Conservation (phyloP, 2,888 invertebrate genomes). For the Tachina grossa region DNA sequence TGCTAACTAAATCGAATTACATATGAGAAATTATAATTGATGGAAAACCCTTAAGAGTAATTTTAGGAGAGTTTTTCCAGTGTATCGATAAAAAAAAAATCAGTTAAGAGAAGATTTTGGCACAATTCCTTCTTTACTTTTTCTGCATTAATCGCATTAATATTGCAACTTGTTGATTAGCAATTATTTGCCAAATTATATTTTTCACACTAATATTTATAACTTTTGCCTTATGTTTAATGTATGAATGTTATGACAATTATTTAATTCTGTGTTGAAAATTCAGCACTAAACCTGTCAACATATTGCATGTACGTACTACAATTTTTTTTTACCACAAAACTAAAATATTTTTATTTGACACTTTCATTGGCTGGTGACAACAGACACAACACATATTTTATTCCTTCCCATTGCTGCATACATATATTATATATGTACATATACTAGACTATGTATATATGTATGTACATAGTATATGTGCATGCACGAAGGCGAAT, state of each 20-base stretch:
- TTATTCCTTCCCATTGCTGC: background rate
- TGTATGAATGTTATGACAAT: background rate
- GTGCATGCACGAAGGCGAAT: conserved; percentile 16
- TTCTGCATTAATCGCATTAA: no score
- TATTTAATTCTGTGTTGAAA: conserved; percentile 13
- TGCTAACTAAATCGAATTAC: no score
- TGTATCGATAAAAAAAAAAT: no score
- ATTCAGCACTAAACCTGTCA: conserved; percentile 1
- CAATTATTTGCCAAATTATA: background rate
- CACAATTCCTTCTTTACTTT: no score
- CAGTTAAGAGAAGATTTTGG: no score
- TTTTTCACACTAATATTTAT: background rate
- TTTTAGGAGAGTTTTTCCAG: no score
- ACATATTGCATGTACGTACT: background rate
- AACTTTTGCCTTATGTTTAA: background rate
- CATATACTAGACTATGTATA: no score
- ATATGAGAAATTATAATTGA: no score
- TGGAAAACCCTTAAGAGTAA: no score
- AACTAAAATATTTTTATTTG: conserved; percentile 28
- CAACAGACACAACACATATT: conserved; percentile 15
- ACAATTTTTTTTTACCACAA: conserved; percentile 7
- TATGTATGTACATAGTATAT: no score
- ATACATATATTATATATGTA: no score
- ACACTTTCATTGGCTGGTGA: conserved; percentile 34
- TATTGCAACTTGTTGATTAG: no score